Evolutionary conservation across 2,797 vertebrate species (phyloP).

Genomic region (Adelosebastes latens): DNA sequence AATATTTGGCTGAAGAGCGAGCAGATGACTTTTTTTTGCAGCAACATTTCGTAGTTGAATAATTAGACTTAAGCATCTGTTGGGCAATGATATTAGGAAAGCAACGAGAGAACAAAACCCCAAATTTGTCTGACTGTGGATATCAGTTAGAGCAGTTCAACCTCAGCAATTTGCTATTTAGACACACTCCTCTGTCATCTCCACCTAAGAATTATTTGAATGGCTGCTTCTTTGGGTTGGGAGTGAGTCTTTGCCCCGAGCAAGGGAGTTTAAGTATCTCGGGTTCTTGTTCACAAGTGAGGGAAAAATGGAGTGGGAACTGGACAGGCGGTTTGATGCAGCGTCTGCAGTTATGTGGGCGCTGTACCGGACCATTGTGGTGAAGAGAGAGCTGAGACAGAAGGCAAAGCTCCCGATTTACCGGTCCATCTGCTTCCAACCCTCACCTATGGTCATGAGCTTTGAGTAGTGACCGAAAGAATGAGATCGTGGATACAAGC

Average conservation of each 20-base stretch:
- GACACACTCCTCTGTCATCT: constrained; percentile 12
- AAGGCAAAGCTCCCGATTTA: neutral
- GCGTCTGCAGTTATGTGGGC: neutral
- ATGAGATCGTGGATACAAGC: neutral
- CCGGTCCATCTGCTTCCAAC: neutral
- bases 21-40: constrained; percentile 49
- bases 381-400: too few relatives aligned
- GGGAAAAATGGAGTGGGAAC: neutral
- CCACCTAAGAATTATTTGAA: constrained; percentile 3
- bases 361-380: too few relatives aligned
- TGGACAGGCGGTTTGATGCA: neutral
- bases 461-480: neutral
- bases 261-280: neutral
- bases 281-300: neutral
- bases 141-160: constrained; percentile 22
- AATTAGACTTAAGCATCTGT: constrained; percentile 50
- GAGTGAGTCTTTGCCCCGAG: neutral
- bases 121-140: neutral
- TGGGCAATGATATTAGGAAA: constrained; percentile 38
- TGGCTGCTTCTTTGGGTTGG: constrained; percentile 14
- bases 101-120: constrained; percentile 29
- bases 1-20: constrained; percentile 64
- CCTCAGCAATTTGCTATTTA: constrained; percentile 7
- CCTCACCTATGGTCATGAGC: neutral
- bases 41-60: constrained; percentile 42